These are phyloP conservation scores for Drosophila leonis DNA, from an alignment of 2,888 invertebrate species.

Conservation along the genomic window DNA sequence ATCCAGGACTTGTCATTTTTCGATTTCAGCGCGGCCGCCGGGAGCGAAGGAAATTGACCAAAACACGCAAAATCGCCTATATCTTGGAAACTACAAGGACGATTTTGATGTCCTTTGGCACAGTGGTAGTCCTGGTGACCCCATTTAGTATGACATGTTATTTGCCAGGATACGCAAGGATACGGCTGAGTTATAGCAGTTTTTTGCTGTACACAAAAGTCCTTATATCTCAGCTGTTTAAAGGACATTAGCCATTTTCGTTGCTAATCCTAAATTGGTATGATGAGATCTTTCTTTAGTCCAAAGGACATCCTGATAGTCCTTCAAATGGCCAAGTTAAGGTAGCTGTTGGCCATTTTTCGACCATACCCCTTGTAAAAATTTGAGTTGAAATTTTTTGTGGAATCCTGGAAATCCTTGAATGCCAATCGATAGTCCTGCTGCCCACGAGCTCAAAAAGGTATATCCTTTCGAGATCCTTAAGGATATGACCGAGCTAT, in stretches of 20 bases:
- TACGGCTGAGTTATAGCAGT: background rate
- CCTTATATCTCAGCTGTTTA: background rate
- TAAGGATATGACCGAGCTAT: background rate
- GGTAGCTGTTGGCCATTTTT: background rate
- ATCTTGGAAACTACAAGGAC: background rate
- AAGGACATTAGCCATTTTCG: background rate
- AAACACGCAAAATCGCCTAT: slow-evolving; percentile 1
- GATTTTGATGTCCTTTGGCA: slow-evolving; percentile 3
- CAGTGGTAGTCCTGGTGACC: background rate
- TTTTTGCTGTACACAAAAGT: background rate
- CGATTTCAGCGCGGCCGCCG: background rate
- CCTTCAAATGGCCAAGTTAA: slow-evolving; percentile 4
- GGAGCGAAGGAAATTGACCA: background rate
- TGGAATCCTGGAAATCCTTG: slow-evolving; percentile 1
- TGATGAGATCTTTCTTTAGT: background rate
- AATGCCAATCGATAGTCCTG: slow-evolving; percentile 2
- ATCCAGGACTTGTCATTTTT: slow-evolving; percentile 3
- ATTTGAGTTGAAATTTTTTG: background rate
- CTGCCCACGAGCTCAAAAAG: background rate
- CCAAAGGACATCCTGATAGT: background rate
- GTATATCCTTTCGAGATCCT: background rate
- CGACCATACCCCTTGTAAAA: background rate
- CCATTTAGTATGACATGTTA: background rate
- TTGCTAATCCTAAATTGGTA: background rate
- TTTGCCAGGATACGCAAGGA: slow-evolving; percentile 2